phyloP scores from a whole-genome alignment of 2,113 vertebrate genomes.

The Fulmarus glacialis region DNA sequence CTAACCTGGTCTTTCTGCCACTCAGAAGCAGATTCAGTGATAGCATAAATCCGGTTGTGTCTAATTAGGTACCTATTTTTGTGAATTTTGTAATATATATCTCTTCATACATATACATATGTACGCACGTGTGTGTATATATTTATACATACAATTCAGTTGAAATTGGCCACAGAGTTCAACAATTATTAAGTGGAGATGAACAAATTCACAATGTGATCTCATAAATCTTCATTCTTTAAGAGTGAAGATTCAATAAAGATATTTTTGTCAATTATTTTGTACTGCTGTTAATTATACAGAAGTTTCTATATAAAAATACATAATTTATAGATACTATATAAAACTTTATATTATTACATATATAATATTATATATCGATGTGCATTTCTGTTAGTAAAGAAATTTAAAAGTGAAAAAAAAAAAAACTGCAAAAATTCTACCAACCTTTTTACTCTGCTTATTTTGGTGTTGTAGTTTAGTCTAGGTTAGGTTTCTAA shows the following conservation, averaged over 20 bases:
- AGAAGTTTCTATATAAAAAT: not conserved
- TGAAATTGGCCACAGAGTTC: not conserved
- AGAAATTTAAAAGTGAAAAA: not conserved
- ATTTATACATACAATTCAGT: not conserved
- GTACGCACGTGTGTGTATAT: not conserved
- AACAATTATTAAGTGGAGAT: not conserved
- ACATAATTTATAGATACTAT: not conserved
- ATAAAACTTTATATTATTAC: not conserved
- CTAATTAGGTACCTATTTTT: not conserved
- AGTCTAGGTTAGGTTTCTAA: not conserved
- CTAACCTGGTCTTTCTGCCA: not conserved
- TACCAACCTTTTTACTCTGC: not conserved
- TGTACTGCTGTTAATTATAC: not conserved
- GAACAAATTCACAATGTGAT: not conserved
- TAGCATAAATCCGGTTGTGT: not conserved
- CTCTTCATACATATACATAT: not conserved
- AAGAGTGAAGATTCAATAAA: not conserved
- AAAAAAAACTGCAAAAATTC: not conserved
- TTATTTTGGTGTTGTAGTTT: not conserved
- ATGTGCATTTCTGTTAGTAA: not conserved
- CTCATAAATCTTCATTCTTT: not conserved
- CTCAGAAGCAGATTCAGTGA: not conserved
- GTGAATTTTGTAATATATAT: not conserved
- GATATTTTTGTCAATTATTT: not conserved
- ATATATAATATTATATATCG: not conserved